These are phyloP conservation scores for Rousettus madagascariensis DNA, from an alignment of 2,797 vertebrate species.

Conservation along the genomic window DNA sequence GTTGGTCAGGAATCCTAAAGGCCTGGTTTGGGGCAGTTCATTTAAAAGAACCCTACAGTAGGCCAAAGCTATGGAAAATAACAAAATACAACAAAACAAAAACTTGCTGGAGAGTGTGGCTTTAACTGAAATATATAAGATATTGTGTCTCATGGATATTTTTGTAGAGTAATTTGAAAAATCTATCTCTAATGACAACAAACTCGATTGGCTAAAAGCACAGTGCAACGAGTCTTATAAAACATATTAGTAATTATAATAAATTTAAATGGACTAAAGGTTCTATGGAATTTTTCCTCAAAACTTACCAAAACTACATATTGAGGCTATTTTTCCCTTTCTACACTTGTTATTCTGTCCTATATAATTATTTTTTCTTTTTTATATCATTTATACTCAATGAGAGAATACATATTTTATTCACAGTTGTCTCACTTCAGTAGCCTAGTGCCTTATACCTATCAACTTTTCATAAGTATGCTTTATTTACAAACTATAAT, in stretches of 20 bases:
- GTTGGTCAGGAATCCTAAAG: neutral
- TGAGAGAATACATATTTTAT: neutral
- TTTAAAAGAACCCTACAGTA: neutral
- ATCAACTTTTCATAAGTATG: neutral
- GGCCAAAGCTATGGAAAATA: neutral
- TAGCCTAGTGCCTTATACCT: neutral
- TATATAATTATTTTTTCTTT: neutral
- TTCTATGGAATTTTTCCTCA: neutral
- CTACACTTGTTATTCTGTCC: neutral
- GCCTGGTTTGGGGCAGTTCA: neutral
- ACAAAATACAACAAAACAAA: neutral
- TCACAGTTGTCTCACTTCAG: neutral
- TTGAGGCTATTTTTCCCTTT: neutral
- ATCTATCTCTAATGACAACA: neutral
- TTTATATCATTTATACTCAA: neutral
- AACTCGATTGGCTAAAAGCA: neutral
- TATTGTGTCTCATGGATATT: neutral
- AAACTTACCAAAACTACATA: neutral
- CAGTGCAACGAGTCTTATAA: neutral
- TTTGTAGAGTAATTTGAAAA: neutral
- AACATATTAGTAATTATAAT: neutral
- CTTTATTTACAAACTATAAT: slow-evolving; percentile 6
- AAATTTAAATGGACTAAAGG: neutral
- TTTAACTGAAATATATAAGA: neutral
- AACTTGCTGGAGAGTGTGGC: neutral